A percentile compares a stretch with the other conserved stretches of the same genome.
phyloP scores from a whole-genome alignment of 2,797 vertebrate genomes.

The Falco cherrug region DNA sequence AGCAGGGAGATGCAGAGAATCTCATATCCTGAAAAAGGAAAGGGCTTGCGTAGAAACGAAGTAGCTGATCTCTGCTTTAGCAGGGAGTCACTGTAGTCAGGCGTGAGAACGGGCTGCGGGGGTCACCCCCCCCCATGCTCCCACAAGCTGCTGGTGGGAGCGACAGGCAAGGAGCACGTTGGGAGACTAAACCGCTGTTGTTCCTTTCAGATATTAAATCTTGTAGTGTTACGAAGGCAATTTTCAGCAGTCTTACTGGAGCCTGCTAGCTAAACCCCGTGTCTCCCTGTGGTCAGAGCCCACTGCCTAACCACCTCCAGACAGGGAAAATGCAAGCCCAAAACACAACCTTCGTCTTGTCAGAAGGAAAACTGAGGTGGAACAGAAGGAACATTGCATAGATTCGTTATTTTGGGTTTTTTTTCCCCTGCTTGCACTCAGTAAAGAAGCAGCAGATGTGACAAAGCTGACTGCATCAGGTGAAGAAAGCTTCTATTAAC shows the following conservation, averaged over 20 bases:
- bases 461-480: background rate
- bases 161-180: background rate
- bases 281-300: background rate
- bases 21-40: background rate
- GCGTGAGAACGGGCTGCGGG: background rate
- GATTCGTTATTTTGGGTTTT: background rate
- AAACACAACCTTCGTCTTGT: background rate
- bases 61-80: background rate
- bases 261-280: fast-evolving
- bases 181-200: background rate
- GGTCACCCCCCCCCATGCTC: background rate
- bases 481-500: background rate
- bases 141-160: background rate
- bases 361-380: background rate
- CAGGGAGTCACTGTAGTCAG: background rate
- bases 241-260: background rate
- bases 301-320: background rate
- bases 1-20: background rate
- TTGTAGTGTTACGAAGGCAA: background rate
- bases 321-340: background rate
- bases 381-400: background rate
- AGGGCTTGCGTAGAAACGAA: background rate
- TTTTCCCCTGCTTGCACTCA: background rate
- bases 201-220: background rate
- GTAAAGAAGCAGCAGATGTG: background rate